phyloP scores from a whole-genome alignment of 2,113 vertebrate species.

The Hyaena hyaena region DNA sequence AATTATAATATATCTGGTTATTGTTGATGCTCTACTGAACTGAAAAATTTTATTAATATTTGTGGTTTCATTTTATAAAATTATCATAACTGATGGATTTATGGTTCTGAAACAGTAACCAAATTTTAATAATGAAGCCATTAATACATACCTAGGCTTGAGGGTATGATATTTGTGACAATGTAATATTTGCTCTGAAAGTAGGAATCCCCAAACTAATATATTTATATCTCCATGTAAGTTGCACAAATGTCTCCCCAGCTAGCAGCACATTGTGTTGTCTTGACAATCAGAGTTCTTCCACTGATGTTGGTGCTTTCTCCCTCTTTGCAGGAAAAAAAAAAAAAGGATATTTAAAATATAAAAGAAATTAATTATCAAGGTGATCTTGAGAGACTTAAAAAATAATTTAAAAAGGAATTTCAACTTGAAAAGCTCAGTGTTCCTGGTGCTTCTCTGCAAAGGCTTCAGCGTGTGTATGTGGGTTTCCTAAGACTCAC shows the following conservation, averaged over 20 bases:
- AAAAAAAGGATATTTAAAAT: slow-evolving; percentile 62
- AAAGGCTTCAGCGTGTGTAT: not conserved
- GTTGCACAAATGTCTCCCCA: slow-evolving; percentile 56
- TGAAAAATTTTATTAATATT: slow-evolving; percentile 81
- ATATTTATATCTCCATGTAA: slow-evolving; percentile 75
- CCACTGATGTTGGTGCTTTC: not conserved
- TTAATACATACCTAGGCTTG: slow-evolving; percentile 79
- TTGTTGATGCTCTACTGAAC: slow-evolving; percentile 76
- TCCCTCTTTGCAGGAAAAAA: slow-evolving; percentile 52
- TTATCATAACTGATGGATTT: slow-evolving; percentile 83
- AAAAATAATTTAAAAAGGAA: slow-evolving; percentile 72
- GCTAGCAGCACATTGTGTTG: not conserved
- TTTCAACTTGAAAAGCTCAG: slow-evolving; percentile 68
- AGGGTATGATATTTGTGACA: slow-evolving; percentile 80
- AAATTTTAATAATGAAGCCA: slow-evolving; percentile 84
- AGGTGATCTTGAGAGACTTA: slow-evolving; percentile 62
- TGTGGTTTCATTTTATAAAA: slow-evolving; percentile 73
- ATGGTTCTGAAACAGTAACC: slow-evolving; percentile 79
- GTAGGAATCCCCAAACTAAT: slow-evolving; percentile 82
- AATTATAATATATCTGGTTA: slow-evolving; percentile 67
- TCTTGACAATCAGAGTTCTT: slow-evolving; percentile 54
- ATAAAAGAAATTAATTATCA: slow-evolving; percentile 76
- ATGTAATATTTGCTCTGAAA: slow-evolving; percentile 84
- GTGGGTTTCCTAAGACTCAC: slow-evolving; percentile 4
- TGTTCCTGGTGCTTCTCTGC: slow-evolving; percentile 26